Evolutionary conservation across 2,797 vertebrate genomes (phyloP), one percentile per base, ranked within the genome.

Genomic region (Babyrousa celebensis): DNA sequence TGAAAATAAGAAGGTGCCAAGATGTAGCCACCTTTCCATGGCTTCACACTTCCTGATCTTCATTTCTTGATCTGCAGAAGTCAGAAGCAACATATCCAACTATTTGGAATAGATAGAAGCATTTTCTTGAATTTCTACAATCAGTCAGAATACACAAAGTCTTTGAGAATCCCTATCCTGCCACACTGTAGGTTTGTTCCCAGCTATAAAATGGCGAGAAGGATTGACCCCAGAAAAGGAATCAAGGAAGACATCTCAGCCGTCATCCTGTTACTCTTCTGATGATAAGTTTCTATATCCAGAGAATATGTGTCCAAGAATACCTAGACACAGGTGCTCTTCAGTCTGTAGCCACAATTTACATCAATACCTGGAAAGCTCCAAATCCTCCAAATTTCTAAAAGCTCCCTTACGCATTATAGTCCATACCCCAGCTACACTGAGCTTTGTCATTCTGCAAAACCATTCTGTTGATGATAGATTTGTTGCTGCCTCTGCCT

Each of bases 51-150:
- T 15, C 60, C 15, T 70, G 1, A 23, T 71, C 67, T 71, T 86
- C 48, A 43, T 58, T 90, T 77, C 27, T 77, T 78, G 12, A 25
- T 86, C 78, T 96, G 43, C 17, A 65, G 86, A 90, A 67, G 52
- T 82, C n/a, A 36, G 40, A 56, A 20, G 29, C 68, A 86, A 89
- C 8, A 68, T 29, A 40, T 9, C 23, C 70, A 72, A 8, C 27
- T 80, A 52, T 65, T 77, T 89, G 56, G 68, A 68, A 92, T 6
- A 85, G 14, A 54, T 1, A 58, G 63, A 88, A 95, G 16, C n/a
- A 56, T 52, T 87, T 79, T 75, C 52, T 36, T 32, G 21, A 60
- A 14, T 68, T 70, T 72, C 11, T 91, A 54, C 9, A 65, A 36
- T 79, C 65, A 83, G 7, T 48, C 18, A 75, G 58, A 92, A 80